Evolutionary conservation across 2,797 vertebrate species (phyloP).

Genomic region (Phataginus tetradactyla): DNA sequence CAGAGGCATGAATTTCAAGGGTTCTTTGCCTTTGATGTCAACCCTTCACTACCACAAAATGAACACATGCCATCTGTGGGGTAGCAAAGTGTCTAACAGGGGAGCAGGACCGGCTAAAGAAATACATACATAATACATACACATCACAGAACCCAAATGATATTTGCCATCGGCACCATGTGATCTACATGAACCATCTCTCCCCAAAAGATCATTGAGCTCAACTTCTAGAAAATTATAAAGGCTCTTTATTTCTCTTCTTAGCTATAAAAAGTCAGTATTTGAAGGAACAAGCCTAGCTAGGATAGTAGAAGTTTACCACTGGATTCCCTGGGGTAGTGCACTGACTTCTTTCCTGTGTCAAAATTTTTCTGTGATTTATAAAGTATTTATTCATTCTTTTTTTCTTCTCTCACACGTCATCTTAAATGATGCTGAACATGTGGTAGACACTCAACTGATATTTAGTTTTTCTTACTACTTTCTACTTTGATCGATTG

Average conservation of each 20-base stretch:
- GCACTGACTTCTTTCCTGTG: neutral
- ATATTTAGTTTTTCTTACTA: constrained; percentile 9
- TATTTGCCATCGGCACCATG: neutral
- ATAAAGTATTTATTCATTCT: neutral
- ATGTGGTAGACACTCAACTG: neutral
- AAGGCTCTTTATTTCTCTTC: neutral
- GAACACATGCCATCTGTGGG: neutral
- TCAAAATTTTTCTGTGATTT: neutral
- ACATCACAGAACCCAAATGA: neutral
- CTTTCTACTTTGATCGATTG: neutral
- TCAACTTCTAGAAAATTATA: neutral
- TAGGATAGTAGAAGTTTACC: neutral
- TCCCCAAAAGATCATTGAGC: neutral
- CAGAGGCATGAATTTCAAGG: neutral
- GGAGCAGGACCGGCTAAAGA: neutral
- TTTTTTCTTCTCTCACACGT: neutral
- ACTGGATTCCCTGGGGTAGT: neutral
- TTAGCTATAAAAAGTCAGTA: neutral
- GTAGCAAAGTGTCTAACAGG: neutral
- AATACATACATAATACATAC: neutral
- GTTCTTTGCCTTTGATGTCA: constrained; percentile 13
- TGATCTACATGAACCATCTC: neutral
- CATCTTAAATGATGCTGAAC: neutral
- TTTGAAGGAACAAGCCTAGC: neutral
- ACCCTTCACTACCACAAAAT: neutral